Evolutionary conservation across 2,113 vertebrate species (phyloP).

Genomic region (Variabilichromis moorii): DNA sequence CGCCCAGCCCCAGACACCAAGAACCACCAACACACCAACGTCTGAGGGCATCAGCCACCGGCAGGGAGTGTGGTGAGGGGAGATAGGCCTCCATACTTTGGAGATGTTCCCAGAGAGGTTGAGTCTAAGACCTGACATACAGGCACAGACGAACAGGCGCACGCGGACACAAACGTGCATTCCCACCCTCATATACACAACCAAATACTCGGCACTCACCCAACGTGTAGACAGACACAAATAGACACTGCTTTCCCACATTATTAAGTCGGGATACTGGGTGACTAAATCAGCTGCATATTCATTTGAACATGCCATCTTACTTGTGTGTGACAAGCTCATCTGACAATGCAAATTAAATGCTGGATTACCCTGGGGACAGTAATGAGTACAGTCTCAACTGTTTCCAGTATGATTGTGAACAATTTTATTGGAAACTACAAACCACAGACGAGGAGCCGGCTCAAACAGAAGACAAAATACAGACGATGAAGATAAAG

Average conservation of each 20-base stretch:
- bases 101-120: too few species aligned
- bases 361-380: neutral
- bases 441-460: neutral
- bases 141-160: rapidly evolving
- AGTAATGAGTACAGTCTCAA: neutral
- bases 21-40: too few species aligned
- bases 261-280: rapidly evolving
- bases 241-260: neutral
- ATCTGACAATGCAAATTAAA: neutral
- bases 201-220: too few species aligned
- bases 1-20: too few species aligned
- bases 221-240: too few species aligned
- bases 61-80: too few species aligned
- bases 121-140: too few species aligned
- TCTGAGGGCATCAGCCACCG: too few species aligned
- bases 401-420: neutral
- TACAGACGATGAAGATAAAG: neutral
- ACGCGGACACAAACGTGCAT: too few species aligned
- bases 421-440: neutral
- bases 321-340: neutral
- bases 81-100: rapidly evolving
- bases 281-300: neutral
- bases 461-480: neutral
- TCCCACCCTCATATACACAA: too few species aligned
- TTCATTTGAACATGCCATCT: neutral